These are phyloP conservation scores for Brevipalpus yothersi DNA, from an alignment of 1,140 invertebrate species.

Conservation along the genomic window DNA sequence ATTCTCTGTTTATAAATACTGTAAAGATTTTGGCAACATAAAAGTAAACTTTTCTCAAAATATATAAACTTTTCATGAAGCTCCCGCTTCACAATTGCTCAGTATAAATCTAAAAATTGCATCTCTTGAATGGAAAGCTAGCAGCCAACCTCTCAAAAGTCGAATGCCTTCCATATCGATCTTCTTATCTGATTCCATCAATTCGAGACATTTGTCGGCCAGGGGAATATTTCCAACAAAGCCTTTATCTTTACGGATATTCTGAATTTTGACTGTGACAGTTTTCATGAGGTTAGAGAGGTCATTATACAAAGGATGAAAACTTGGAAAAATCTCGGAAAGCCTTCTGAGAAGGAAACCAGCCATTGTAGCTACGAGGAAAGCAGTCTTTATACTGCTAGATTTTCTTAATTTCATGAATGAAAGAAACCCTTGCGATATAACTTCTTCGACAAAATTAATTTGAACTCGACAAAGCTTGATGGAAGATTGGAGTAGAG, in stretches of 20 bases:
- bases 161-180: not conserved
- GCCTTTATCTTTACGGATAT: not conserved
- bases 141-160: not conserved
- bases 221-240: not conserved
- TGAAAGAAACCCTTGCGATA: not conserved
- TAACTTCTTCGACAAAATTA: not conserved
- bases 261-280: not conserved
- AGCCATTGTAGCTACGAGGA: not conserved
- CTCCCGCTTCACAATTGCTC: not conserved
- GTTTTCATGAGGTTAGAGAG: not conserved
- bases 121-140: not conserved
- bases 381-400: not conserved
- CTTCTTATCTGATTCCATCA: not conserved
- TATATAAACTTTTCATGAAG: no score
- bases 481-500: not conserved
- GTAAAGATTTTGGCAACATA: no score
- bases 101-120: not conserved
- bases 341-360: not conserved
- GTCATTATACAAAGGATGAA: not conserved
- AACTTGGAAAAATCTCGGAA: not conserved
- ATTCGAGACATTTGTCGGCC: not conserved
- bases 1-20: no score
- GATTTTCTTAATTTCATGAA: constrained; percentile 1
- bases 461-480: not conserved
- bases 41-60: no score